Evolutionary conservation across 1,140 invertebrate genomes (phyloP), one percentile per base, ranked within the genome.

Genomic region (Amyelois transitella): DNA sequence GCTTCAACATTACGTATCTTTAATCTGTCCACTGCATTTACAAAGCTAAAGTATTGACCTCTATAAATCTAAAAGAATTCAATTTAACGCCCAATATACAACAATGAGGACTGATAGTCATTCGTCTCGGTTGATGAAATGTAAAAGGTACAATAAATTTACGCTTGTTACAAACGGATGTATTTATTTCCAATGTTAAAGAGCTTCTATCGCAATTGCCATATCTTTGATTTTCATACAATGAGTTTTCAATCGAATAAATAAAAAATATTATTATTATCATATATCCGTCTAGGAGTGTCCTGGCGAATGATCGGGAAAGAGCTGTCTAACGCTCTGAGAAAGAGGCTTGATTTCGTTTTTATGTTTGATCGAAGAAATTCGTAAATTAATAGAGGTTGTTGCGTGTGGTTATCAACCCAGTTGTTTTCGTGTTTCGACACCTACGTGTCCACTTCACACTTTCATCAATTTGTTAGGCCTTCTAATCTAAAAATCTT

Each of bases 141-240:
- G 48, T 68, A 53, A 72, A 65, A 65, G 58, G 62, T 52, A 59
- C 59, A 49, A 69, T 76, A 76, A 76, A 76, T 76, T 71, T 69
- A 53, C 51, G 57, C 58, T 61, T 67, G 60, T 70, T 68, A 69
- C 52, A 59, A 58, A 43, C 64, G 57, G 60, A 63, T 63, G 52
- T 52, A 49, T 20, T 21, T 48, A 21, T 48, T 38, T 38, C 32
- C 32, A 38, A 4, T 38, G 25, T 38, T 38, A 38, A 38, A 38
- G 17, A 14, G 12, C 12, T 14, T 38, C 8, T 38, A 38, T 32
- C 12, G 2, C 10, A 10, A 32, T 32, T 32, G 25, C 4, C 10
- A 4, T 38, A 6, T 14, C n/a, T 38, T 38, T 38, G 32, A 38
- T 14, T 14, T 38, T 38, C 12, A 28, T 28, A 28, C 1, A 14